A percentile compares a stretch with the other conserved stretches of the same genome.
Evolutionary conservation across 2,888 invertebrate genomes (phyloP).

Genomic region (Gymnocheta viridis): DNA sequence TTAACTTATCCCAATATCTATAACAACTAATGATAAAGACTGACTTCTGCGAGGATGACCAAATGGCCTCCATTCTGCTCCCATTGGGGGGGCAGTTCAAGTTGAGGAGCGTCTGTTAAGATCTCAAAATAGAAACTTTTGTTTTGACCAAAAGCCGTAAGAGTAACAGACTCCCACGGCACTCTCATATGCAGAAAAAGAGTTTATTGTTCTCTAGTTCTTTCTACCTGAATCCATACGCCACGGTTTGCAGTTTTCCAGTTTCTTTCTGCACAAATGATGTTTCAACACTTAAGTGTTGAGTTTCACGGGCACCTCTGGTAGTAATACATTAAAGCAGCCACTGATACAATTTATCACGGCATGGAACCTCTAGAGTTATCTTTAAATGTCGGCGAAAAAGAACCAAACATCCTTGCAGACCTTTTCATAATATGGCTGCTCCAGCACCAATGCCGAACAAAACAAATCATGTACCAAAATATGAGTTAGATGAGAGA

Average conservation of each 20-base stretch:
- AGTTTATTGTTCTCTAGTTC: conserved; percentile 95
- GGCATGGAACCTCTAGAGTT: conserved; percentile 96
- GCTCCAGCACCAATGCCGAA: conserved; percentile 95
- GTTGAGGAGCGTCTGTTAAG: conserved; percentile 88
- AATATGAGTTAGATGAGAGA: conserved; percentile 96
- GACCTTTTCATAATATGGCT: conserved; percentile 92
- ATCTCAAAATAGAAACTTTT: conserved; percentile 93
- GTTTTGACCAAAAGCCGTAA: conserved; percentile 94
- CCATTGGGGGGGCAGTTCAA: conserved; percentile 85
- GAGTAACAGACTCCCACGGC: conserved; percentile 96
- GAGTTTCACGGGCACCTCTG: conserved; percentile 93
- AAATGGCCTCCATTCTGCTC: conserved; percentile 97
- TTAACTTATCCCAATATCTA: conserved; percentile 90
- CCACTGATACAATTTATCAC: conserved; percentile 99
- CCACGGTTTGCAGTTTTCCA: conserved; percentile 92
- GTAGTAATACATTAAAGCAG: conserved; percentile 96
- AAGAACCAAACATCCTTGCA: conserved; percentile 87
- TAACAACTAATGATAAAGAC: conserved; percentile 93
- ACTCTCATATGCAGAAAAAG: conserved; percentile 95
- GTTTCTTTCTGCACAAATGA: conserved; percentile 95
- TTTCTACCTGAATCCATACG: conserved; percentile 95
- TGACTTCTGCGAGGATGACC: conserved; percentile 95
- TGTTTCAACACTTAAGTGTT: conserved; percentile 98
- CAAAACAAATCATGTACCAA: conserved; percentile 98
- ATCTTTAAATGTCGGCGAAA: conserved; percentile 96